Evolutionary conservation across 2,113 vertebrate genomes (phyloP), one percentile per base, ranked within the genome.

Genomic region (Myiagra hebetior): DNA sequence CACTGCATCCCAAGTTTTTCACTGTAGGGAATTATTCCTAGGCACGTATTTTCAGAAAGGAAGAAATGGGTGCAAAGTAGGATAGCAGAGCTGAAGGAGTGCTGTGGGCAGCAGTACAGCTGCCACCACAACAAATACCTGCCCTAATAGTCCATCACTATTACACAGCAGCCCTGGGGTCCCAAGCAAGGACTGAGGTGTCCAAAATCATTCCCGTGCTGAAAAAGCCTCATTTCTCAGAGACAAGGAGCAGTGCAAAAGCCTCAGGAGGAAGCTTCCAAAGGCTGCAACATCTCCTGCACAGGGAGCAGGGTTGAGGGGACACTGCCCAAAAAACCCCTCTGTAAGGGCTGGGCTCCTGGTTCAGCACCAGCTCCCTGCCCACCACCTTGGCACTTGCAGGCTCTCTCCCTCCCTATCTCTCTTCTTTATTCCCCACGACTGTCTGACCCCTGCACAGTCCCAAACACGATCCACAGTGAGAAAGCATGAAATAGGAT

Each of bases 291-390:
- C 11, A 69, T 14, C 41, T 79, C 31, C 78, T 72, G 41, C 35
- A 21, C 0, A 0, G 23, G 11, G 6, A 81, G 20, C 14, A 30
- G n/a, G 13, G 11, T 0, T 31, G 19, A n/a, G 37, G 9, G 50
- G 13, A 37, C 4, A 5, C 20, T 5, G 46, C 1, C 30, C 37
- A 35, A 55, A 28, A 73, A 76, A 35, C 5, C 6, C 3, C 10
- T 5, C 9, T 24, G 7, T n/a, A 41, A 1, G 2, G 35, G 12
- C 33, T 64, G 62, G 7, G 53, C 12, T 82, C 7, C 23, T 42
- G 30, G 17, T 57, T 77, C 35, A n/a, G 50, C 12, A 16, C 26
- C 46, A 42, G 31, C 49, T 57, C 55, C 42, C 46, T 80, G 15
- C 39, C 8, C 14, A 11, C 3, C 41, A 22, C 39, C 37, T 19